phyloP scores from a whole-genome alignment of 2,888 invertebrate species.

The Acholoe squamosa region DNA sequence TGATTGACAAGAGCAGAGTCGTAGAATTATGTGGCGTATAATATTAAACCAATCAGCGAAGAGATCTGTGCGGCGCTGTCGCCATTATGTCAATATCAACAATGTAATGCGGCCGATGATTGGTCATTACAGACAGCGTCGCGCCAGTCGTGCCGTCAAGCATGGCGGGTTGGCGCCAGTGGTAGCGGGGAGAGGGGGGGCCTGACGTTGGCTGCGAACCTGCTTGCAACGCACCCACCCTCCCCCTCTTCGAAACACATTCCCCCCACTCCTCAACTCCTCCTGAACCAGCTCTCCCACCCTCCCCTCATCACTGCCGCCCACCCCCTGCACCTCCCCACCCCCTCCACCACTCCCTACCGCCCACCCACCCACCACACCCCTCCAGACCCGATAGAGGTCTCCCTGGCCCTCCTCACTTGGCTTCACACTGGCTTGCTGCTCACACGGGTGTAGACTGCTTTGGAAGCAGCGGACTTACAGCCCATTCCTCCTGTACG shows the following conservation, averaged over 20 bases:
- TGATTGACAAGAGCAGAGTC: constrained; percentile 71
- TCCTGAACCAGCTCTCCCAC: not conserved
- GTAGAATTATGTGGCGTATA: constrained; percentile 70
- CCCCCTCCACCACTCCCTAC: not conserved
- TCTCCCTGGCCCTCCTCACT: constrained; percentile 42
- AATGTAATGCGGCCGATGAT: constrained; percentile 73
- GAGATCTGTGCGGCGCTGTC: constrained; percentile 68
- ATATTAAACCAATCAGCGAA: constrained; percentile 69
- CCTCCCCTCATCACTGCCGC: not conserved
- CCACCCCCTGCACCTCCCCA: not conserved
- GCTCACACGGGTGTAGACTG: constrained; percentile 47
- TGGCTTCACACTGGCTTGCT: constrained; percentile 42
- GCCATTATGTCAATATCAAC: constrained; percentile 75
- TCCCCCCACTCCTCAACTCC: not conserved
- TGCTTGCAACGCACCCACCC: not conserved
- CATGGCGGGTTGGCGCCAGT: constrained; percentile 71
- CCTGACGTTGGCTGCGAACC: not conserved
- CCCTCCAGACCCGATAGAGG: constrained; percentile 12
- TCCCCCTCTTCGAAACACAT: constrained; percentile 1
- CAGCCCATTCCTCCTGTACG: not conserved
- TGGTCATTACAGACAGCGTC: constrained; percentile 75
- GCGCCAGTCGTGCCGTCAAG: constrained; percentile 72
- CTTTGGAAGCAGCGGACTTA: not conserved
- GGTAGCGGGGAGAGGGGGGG: constrained; percentile 61
- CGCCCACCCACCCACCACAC: not conserved